Evolutionary conservation across 2,888 invertebrate genomes (phyloP).

Genomic region (Phorcus lineatus): DNA sequence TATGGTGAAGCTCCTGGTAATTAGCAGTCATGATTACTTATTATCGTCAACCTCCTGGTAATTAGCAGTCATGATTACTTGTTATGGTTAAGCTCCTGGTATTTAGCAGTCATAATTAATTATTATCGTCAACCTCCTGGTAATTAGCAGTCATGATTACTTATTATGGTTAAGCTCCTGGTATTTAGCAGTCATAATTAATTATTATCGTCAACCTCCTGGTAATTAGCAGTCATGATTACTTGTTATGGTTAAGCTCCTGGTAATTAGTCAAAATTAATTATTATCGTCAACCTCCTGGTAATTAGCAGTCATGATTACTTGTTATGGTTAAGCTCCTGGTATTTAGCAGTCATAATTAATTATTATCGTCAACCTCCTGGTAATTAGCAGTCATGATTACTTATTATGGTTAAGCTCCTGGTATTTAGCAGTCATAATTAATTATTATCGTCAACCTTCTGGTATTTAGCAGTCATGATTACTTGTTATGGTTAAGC

Average conservation of each 20-base stretch:
- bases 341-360: slow-evolving; percentile 75
- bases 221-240: slow-evolving; percentile 75
- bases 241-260: slow-evolving; percentile 83
- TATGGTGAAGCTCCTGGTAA: slow-evolving; percentile 87
- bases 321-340: slow-evolving; percentile 84
- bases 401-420: slow-evolving; percentile 83
- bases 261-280: slow-evolving; percentile 77
- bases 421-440: slow-evolving; percentile 78
- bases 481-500: slow-evolving; percentile 81
- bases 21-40: slow-evolving; percentile 37
- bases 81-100: slow-evolving; percentile 86
- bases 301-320: slow-evolving; percentile 74
- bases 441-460: slow-evolving; percentile 83
- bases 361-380: slow-evolving; percentile 83
- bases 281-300: slow-evolving; percentile 85
- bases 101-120: slow-evolving; percentile 48
- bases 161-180: slow-evolving; percentile 85
- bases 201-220: slow-evolving; percentile 84
- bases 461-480: slow-evolving; percentile 78
- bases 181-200: slow-evolving; percentile 74
- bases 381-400: slow-evolving; percentile 77
- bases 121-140: slow-evolving; percentile 86
- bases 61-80: slow-evolving; percentile 45
- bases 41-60: slow-evolving; percentile 87
- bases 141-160: slow-evolving; percentile 66